Conservation (phyloP, 1,140 invertebrate species). For the Copidosoma floridanum region DNA sequence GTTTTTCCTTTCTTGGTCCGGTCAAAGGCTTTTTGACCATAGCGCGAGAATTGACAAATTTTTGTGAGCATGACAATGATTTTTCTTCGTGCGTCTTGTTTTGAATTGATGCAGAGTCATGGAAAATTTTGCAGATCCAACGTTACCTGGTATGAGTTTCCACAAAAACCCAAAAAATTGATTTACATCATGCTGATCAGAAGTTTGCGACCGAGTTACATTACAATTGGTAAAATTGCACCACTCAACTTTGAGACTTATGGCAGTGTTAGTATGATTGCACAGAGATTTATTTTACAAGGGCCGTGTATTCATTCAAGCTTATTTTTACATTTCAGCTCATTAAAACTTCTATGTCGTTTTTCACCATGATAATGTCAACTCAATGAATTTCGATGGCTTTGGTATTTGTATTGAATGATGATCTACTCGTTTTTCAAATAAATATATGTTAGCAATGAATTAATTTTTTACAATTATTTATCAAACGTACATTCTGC, state of each 20-base stretch:
- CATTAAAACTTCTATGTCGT: slow-evolving; percentile 8
- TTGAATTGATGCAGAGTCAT: background rate
- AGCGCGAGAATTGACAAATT: background rate
- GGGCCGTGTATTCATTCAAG: background rate
- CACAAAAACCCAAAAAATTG: background rate
- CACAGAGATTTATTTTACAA: background rate
- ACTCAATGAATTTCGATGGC: background rate
- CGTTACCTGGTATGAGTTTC: background rate
- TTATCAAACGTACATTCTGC: no score
- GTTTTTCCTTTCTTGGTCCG: slow-evolving; percentile 12
- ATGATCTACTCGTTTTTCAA: no score
- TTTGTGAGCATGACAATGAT: background rate
- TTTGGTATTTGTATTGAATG: no score
- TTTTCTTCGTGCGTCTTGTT: background rate
- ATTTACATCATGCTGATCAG: background rate
- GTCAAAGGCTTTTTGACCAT: background rate
- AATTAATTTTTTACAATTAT: no score
- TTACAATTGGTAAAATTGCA: slow-evolving; percentile 3
- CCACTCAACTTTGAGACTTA: slow-evolving; percentile 9
- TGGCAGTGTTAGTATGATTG: background rate
- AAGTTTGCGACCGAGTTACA: background rate
- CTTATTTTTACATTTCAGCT: slow-evolving; percentile 4
- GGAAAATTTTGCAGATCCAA: background rate
- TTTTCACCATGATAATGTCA: slow-evolving; percentile 9
- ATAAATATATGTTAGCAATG: no score